Evolutionary conservation across 2,888 invertebrate genomes (phyloP), one percentile per base, ranked within the genome.

Genomic region (Hirtodrosophila duncani): DNA sequence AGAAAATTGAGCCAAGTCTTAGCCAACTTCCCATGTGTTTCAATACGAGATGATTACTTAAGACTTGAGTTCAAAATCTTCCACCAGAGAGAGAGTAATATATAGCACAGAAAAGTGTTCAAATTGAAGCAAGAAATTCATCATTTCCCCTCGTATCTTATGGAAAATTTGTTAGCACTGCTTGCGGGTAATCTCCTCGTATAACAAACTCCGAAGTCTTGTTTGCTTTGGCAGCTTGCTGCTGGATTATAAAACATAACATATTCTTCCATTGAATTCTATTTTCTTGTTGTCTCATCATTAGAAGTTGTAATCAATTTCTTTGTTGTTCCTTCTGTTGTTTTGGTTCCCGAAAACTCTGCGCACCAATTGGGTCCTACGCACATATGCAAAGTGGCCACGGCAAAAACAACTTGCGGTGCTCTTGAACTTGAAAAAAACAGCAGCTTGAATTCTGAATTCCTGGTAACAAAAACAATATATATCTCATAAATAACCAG

Each of bases 381-480:
- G 41, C n/a, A 37, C 29, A 30, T 68, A 68, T 71, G 61, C 60
- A 53, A 65, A 77, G 37, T 31, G 65, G 50, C 26, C 39, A 14
- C 17, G 44, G 49, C 50, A 60, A 30, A 44, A 48, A 29, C 13
- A 14, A 4, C 5, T 24, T n/a, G 20, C 24, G 46, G 38, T 67
- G 80, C 63, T 75, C 79, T 75, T 71, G 80, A 71, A 71, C 79
- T 71, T 79, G 72, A 79, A 67, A 67, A 51, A 23, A 49, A 31
- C 49, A 31, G 10, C 16, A 49, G 49, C n/a, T n/a, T n/a, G 49
- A 31, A 33, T 38, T 41, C 37, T 48, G 50, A 53, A 71, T 79
- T 71, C 80, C 77, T 79, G 64, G 48, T 44, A 48, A 43, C 41
- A 38, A 39, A 43, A 38, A 48, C 26, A 43, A 45, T 46, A 60